Base-by-base conservation (phyloP, 2,797 vertebrate species). In the Bufotes viridis region DNA sequence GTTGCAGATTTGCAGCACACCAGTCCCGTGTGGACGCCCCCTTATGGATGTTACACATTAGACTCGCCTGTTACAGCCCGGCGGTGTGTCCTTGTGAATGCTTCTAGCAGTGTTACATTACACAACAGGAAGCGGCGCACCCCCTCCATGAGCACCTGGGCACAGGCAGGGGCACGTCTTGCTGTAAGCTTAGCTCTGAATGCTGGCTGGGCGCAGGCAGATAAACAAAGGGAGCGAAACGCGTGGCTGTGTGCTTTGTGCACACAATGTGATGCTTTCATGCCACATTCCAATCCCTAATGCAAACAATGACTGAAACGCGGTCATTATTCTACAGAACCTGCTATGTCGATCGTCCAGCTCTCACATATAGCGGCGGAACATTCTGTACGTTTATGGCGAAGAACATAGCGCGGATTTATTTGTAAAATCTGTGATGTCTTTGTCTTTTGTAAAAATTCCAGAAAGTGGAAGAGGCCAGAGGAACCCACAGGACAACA, bases 61-160 rank as follows among this genome's bases (percentile, higher is more conserved):
- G 42, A 53, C 22, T 76, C 10, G n/a, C 53, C 42, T 3, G 3
- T 2, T 0, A 55, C 10, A 13, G 13, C 17, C 51, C 22, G 22
- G 15, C 3, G 11, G 70, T 7, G 20, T 74, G 55, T 55, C 22
- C 75, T 17, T 7, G 51, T 78, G 75, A 78, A 78, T 14, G 6
- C 29, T 61, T 57, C 82, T 61, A 57, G 17, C 22, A 67, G 51
- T 72, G 82, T 42, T 63, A 55, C 6, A 61, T 58, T 87, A 75
- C 85, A 81, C 65, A 60, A 74, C 78, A 70, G 20, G 67, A 87
- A 82, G 22, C 29, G 42, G 60, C 26, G 24, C 70, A 83, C 81
- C 14, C 86, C 80, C 81, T 78, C 58, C 63, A 26, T 53, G 65
- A 78, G 75, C 72, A 72, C 58, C 81, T 53, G 69, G 70, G 72